A percentile compares a stretch with the other conserved stretches of the same genome.
Conservation (phyloP, 2,113 vertebrate genomes). For the Pterophyllum scalare region DNA sequence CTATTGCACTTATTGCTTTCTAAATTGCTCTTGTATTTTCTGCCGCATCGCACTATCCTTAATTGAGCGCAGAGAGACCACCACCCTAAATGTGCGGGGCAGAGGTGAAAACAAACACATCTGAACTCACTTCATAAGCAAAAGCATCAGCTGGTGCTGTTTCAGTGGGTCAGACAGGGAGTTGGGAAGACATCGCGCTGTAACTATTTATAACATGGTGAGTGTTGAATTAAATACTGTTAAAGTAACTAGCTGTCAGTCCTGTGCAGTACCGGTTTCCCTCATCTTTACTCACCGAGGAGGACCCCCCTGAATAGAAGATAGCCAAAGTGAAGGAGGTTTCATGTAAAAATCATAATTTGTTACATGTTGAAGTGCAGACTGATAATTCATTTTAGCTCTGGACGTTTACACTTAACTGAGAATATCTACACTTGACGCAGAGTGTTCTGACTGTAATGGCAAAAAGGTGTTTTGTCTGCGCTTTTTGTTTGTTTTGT, state of each 20-base stretch:
- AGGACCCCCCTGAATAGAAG: not conserved
- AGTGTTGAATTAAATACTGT: constrained; percentile 38
- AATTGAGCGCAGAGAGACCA: not conserved
- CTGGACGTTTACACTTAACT: constrained; percentile 15
- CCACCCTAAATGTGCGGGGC: not conserved
- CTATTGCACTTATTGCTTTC: not conserved
- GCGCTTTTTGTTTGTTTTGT: constrained; percentile 4
- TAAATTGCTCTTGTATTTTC: not conserved
- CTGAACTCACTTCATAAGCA: not conserved
- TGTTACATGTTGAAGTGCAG: not conserved
- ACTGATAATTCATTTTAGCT: constrained; percentile 1
- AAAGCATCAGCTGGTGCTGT: not conserved
- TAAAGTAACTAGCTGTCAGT: constrained; percentile 28
- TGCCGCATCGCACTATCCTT: not conserved
- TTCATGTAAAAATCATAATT: constrained; percentile 34
- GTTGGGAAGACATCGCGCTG: constrained; percentile 11
- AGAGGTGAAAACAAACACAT: not conserved
- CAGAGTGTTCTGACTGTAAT: not conserved
- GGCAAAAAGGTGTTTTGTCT: constrained; percentile 14
- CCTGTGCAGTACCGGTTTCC: constrained; percentile 15
- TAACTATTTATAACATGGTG: constrained; percentile 31
- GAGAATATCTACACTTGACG: constrained; percentile 1
- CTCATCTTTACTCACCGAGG: not conserved
- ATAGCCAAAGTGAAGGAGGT: not conserved
- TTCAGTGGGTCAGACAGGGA: constrained; percentile 1